Evolutionary conservation across 1,140 invertebrate genomes (phyloP), one percentile per base, ranked within the genome.

Genomic region (Hylyphantes graminicola): DNA sequence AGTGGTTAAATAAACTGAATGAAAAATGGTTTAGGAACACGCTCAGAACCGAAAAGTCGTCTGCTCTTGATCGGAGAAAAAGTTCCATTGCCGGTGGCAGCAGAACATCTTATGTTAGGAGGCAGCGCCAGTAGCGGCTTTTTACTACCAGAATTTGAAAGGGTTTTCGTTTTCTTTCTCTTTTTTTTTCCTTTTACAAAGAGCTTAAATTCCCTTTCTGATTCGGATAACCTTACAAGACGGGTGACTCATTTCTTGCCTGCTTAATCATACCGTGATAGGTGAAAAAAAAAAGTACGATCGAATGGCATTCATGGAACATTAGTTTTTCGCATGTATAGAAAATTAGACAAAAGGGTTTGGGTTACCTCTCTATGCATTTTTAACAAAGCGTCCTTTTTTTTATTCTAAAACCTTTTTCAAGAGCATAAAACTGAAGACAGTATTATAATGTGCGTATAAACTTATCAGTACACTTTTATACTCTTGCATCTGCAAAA

Each of bases 61-160:
- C 77, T 77, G 75, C 59, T 77, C 75, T 10, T 54, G 19, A 21
- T 75, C 54, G 55, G 75, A 77, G 63, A 67, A 77, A 11, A 65
- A 70, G 63, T 65, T 77, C 64, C 63, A 57, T 79, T 59, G 63
- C 65, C 77, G 63, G 19, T 79, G 64, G 77, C 65, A 70, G 77
- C 64, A 68, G 50, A 53, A 79, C 65, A 79, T 79, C 65, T 79
- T 79, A 51, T 79, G 64, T 57, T 21, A 70, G 64, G 59, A 68
- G 64, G 55, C 77, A 79, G 77, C 77, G 77, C 77, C 77, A 79
- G 77, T 70, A 79, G 77, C 77, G 77, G 77, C 65, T 67, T 79
- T 76, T 77, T 77, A 53, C 57, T 73, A 70, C 67, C 11, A 13
- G 67, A 51, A n/a, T 70, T 73, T 21, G 70, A 53, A 77, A 65